Evolutionary conservation across 2,888 invertebrate genomes (phyloP).

Genomic region (Melanostoma scalare): DNA sequence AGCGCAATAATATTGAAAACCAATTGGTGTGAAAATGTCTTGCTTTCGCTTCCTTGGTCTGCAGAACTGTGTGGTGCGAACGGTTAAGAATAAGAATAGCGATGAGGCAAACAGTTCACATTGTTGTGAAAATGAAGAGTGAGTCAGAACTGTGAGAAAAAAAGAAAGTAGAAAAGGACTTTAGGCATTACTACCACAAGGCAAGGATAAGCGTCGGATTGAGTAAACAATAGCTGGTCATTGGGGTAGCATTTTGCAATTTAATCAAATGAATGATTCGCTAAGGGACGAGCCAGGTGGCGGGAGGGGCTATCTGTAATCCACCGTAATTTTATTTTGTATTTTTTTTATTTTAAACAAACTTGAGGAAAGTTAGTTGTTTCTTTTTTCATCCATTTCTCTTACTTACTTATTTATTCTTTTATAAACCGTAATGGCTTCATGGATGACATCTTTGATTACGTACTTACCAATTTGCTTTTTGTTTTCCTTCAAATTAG

Average conservation of each 20-base stretch:
- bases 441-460: slow-evolving; percentile 54
- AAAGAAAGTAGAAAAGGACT: slow-evolving; percentile 16
- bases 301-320: not conserved
- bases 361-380: slow-evolving; percentile 2
- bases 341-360: slow-evolving; percentile 6
- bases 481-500: slow-evolving; percentile 20
- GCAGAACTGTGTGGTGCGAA: slow-evolving; percentile 25
- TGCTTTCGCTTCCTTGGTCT: slow-evolving; percentile 8
- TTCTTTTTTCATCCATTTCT: slow-evolving; percentile 10
- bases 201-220: slow-evolving; percentile 62
- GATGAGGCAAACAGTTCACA: slow-evolving; percentile 13
- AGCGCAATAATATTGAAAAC: slow-evolving; percentile 64
- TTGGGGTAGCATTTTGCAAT: slow-evolving; percentile 56
- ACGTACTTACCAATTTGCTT: slow-evolving; percentile 23
- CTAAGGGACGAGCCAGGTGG: slow-evolving; percentile 12
- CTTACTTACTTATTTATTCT: slow-evolving; percentile 27
- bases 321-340: slow-evolving; percentile 1
- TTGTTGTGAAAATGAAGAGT: slow-evolving; percentile 22
- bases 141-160: not conserved
- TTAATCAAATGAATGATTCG: slow-evolving; percentile 70
- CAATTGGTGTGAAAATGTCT: slow-evolving; percentile 71
- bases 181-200: slow-evolving; percentile 60
- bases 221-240: slow-evolving; percentile 56
- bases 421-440: slow-evolving; percentile 50
- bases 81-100: not conserved